Evolutionary conservation across 1,140 invertebrate genomes (phyloP), one percentile per base, ranked within the genome.

Genomic region (Chironomus striatipennis): DNA sequence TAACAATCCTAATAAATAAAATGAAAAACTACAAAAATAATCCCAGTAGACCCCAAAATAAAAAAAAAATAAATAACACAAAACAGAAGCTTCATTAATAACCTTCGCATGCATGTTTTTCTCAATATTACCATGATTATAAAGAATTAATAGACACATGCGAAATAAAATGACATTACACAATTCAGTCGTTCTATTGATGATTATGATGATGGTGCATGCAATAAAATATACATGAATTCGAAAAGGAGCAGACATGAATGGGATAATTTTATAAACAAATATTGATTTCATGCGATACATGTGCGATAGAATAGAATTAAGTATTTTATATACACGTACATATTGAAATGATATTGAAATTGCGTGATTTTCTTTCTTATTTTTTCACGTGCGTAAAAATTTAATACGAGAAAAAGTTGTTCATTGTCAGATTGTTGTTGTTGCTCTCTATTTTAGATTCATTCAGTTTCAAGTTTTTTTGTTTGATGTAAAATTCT

Each of bases 111-210:
- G 9, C 4, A 15, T 57, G 47, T 57, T n/a, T 57, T 8, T 5
- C 47, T 15, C 12, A n/a, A 47, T 57, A 57, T 57, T 5, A 1
- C 8, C n/a, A n/a, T n/a, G 4, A 57, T 57, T 10, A 57, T 12
- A 57, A 57, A 57, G 47, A n/a, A 57, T 34, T 34, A 34, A 34
- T 57, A 57, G 12, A 57, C n/a, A 15, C n/a, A 57, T 57, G 10
- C 47, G n/a, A 57, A 57, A 12, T 57, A 57, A 57, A 57, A n/a
- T 57, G 12, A 57, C n/a, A 57, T 57, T 57, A 57, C n/a, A 57
- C 12, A 34, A 34, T 34, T 2, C 24, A 34, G 24, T 34, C 24
- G 24, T 34, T 34, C 24, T 34, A 34, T 34, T 34, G 24, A 34
- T 34, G 24, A 34, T 34, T 34, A 57, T 15, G 47, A 57, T n/a